Percentiles rank a stretch among this genome's conserved stretches.
phyloP scores from a whole-genome alignment of 2,888 invertebrate genomes.

The Eudemis profundana region DNA sequence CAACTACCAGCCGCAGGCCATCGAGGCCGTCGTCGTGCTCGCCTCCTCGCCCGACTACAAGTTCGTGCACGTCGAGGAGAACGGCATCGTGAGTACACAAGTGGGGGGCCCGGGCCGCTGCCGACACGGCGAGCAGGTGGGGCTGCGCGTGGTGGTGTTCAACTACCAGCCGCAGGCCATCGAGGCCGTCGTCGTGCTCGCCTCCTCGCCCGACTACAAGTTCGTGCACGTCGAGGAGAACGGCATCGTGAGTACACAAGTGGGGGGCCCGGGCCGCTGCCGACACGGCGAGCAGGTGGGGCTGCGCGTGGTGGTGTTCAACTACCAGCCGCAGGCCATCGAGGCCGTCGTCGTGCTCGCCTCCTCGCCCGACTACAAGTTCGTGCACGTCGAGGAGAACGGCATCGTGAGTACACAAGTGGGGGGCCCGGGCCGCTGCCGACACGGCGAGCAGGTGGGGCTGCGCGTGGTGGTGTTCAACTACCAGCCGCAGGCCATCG shows the following conservation, averaged over 20 bases:
- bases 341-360: too few species aligned
- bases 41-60: slow-evolving; percentile 94
- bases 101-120: slow-evolving; percentile 95
- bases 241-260: slow-evolving; percentile 77
- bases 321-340: too few species aligned
- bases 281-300: too few species aligned
- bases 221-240: slow-evolving; percentile 96
- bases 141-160: slow-evolving; percentile 96
- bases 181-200: slow-evolving; percentile 94
- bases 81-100: slow-evolving; percentile 93
- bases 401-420: slow-evolving; percentile 92
- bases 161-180: slow-evolving; percentile 95
- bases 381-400: too few species aligned
- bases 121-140: slow-evolving; percentile 96
- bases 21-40: slow-evolving; percentile 94
- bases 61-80: slow-evolving; percentile 95
- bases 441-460: slow-evolving; percentile 97
- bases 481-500: slow-evolving; percentile 93
- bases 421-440: slow-evolving; percentile 93
- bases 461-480: slow-evolving; percentile 97
- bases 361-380: too few species aligned
- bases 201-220: slow-evolving; percentile 93
- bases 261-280: too few species aligned
- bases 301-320: too few species aligned
- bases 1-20: slow-evolving; percentile 94